A percentile compares a stretch with the other conserved stretches of the same genome.
phyloP scores from a whole-genome alignment of 2,797 vertebrate species.

The Masticophis lateralis region DNA sequence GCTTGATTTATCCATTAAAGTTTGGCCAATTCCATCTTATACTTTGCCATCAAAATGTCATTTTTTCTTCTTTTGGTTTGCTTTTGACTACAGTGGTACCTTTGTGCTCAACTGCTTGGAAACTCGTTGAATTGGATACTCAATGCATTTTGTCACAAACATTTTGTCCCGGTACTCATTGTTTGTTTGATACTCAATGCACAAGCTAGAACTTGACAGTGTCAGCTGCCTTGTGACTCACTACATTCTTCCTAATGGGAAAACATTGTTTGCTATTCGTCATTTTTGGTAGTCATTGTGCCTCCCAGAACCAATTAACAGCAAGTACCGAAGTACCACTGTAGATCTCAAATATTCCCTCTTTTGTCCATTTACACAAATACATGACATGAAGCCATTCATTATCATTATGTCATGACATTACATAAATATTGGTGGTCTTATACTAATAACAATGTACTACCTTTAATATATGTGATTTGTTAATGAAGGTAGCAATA shows the following conservation, averaged over 20 bases:
- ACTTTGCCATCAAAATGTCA: background rate
- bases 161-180: too few species aligned
- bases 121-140: too few species aligned
- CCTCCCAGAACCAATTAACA: too few species aligned
- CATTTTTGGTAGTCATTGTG: too few species aligned
- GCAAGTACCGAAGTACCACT: too few species aligned
- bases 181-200: too few species aligned
- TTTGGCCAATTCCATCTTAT: background rate
- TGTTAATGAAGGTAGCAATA: background rate
- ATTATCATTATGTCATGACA: background rate
- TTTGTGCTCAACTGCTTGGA: too few species aligned
- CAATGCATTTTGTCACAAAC: too few species aligned
- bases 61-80: background rate
- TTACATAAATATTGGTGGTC: background rate
- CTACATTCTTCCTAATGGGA: too few species aligned
- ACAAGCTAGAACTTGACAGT: too few species aligned
- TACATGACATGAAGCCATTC: background rate
- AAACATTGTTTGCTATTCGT: too few species aligned
- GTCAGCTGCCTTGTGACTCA: too few species aligned
- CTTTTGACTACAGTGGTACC: background rate
- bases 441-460: background rate
- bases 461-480: background rate
- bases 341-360: background rate
- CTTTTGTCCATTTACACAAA: background rate
- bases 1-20: background rate